Evolutionary conservation across 2,113 vertebrate genomes (phyloP).

Genomic region (Bubo bubo): DNA sequence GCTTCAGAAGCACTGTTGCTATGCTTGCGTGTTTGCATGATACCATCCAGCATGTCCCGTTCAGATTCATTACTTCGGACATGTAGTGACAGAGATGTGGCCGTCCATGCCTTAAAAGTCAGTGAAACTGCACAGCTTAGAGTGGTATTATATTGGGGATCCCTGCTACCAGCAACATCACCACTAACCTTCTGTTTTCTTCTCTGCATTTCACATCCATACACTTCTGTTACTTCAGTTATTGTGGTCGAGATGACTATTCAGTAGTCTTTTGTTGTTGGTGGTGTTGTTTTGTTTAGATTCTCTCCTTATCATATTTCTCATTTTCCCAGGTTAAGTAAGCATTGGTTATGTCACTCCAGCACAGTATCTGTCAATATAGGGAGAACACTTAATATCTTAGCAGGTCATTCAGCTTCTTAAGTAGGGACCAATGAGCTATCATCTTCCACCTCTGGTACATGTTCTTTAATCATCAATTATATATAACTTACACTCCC

Average conservation of each 20-base stretch:
- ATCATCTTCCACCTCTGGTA: not conserved
- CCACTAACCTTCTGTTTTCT: not conserved
- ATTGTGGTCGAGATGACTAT: not conserved
- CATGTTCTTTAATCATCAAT: not conserved
- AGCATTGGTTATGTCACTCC: not conserved
- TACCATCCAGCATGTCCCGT: not conserved
- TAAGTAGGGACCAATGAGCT: not conserved
- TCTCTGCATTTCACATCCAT: not conserved
- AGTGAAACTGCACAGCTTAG: not conserved
- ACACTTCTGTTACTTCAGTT: not conserved
- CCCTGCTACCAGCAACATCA: not conserved
- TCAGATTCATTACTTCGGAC: not conserved
- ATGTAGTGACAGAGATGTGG: not conserved
- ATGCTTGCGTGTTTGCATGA: not conserved
- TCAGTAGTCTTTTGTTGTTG: not conserved
- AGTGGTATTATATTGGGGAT: not conserved
- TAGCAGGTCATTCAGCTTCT: not conserved
- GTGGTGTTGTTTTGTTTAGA: not conserved
- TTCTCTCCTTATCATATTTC: not conserved
- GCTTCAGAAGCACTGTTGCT: not conserved
- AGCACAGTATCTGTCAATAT: not conserved
- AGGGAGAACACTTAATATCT: not conserved
- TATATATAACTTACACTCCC: slow-evolving; percentile 18
- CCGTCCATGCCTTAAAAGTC: not conserved
- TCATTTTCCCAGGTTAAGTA: not conserved